phyloP scores from a whole-genome alignment of 1,140 invertebrate genomes.

The Aphelenchoides besseyi region DNA sequence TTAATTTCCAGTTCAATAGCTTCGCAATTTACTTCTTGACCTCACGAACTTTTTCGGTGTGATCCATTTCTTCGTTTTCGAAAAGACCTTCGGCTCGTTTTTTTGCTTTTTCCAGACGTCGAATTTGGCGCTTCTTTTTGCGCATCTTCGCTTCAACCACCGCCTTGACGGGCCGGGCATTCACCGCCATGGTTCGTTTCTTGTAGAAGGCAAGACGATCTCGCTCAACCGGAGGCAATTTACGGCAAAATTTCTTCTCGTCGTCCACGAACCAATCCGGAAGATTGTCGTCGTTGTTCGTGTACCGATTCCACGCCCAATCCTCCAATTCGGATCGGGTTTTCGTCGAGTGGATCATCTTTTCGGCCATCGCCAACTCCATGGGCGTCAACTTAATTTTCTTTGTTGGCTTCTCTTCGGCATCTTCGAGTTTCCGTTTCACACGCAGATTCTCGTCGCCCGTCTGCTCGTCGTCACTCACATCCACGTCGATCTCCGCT shows the following conservation, averaged over 20 bases:
- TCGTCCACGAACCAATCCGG: conserved; percentile 95
- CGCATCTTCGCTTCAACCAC: conserved; percentile 94
- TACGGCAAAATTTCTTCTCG: conserved; percentile 83
- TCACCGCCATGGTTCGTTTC: conserved; percentile 75
- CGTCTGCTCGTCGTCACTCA: conserved; percentile 37
- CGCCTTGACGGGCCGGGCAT: conserved; percentile 92
- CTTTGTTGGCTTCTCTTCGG: conserved; percentile 66
- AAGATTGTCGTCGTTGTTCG: conserved; percentile 74
- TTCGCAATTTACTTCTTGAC: conserved; percentile 74
- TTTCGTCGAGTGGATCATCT: conserved; percentile 80
- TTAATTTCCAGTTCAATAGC: conserved; percentile 17
- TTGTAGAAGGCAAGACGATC: conserved; percentile 67
- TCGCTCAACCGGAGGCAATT: conserved; percentile 75
- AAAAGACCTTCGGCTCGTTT: conserved; percentile 88
- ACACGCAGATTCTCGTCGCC: conserved; percentile 26
- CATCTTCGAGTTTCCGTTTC: conserved; percentile 62
- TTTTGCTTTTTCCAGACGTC: conserved; percentile 82
- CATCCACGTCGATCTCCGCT: conserved; percentile 65
- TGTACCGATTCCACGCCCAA: conserved; percentile 81
- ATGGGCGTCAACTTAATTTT: conserved; percentile 77
- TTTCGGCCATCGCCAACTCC: conserved; percentile 79
- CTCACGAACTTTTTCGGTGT: conserved; percentile 85
- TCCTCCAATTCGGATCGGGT: conserved; percentile 79
- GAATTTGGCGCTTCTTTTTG: conserved; percentile 78
- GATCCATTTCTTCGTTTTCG: conserved; percentile 81